Percentiles rank a stretch among this genome's conserved stretches.
Conservation (phyloP, 1,140 invertebrate genomes). For the Anadara kagoshimensis region DNA sequence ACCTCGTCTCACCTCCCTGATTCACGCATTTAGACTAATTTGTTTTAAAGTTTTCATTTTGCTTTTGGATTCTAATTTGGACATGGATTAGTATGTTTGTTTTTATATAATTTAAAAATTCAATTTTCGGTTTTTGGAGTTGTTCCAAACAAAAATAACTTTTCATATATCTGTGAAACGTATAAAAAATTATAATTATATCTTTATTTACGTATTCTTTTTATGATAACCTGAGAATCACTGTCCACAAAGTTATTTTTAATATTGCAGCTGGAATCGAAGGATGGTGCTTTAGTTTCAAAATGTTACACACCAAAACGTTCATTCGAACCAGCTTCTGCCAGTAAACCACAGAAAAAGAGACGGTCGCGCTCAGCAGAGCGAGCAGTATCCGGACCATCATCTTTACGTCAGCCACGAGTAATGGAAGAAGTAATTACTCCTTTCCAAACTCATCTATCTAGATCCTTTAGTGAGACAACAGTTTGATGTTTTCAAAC, state of each 20-base stretch:
- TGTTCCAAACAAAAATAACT: background rate
- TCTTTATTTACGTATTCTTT: background rate
- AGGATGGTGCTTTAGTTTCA: background rate
- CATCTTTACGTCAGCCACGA: slow-evolving; percentile 21
- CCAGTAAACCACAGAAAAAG: slow-evolving; percentile 19
- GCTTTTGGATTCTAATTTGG: background rate
- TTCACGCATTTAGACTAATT: too few relatives aligned
- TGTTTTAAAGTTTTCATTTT: too few relatives aligned
- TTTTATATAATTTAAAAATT: background rate
- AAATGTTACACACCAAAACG: slow-evolving; percentile 14
- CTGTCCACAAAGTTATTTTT: background rate
- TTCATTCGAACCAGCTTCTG: slow-evolving; percentile 1
- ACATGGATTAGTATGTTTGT: too few relatives aligned
- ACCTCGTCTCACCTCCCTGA: too few relatives aligned
- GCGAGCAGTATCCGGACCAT: slow-evolving; percentile 27
- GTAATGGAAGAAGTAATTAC: slow-evolving; percentile 21
- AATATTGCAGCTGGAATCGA: background rate
- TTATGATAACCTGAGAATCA: background rate
- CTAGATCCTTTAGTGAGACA: slow-evolving; percentile 19
- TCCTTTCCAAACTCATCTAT: background rate
- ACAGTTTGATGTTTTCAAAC: slow-evolving; percentile 10
- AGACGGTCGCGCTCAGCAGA: slow-evolving; percentile 32
- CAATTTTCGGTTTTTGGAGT: background rate
- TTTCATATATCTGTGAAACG: background rate
- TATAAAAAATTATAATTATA: background rate